Conservation (phyloP, 2,888 invertebrate genomes). For the Pandemis cinnamomeana region DNA sequence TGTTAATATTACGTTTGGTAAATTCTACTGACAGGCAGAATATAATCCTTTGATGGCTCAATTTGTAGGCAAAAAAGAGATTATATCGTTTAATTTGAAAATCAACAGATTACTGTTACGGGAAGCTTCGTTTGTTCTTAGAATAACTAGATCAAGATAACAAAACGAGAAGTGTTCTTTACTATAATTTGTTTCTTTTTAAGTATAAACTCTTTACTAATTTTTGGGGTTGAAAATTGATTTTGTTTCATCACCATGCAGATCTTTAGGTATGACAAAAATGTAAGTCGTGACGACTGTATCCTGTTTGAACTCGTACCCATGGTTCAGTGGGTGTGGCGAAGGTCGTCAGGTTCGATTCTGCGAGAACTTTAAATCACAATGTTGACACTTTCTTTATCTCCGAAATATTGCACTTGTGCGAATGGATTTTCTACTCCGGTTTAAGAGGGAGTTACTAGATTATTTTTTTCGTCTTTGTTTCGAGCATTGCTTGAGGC, state of each 20-base stretch:
- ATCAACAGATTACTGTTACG: conserved; percentile 40
- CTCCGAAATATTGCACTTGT: conserved; percentile 39
- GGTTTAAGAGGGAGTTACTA: conserved; percentile 41
- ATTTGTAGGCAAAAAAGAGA: conserved; percentile 46
- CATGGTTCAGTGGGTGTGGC: conserved; percentile 69
- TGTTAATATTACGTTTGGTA: conserved; percentile 40
- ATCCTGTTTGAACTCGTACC: conserved; percentile 67
- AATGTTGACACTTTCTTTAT: conserved; percentile 44
- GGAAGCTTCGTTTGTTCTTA: neutral
- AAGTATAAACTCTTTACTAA: too few species aligned
- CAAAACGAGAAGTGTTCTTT: too few species aligned
- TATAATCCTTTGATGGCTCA: conserved; percentile 48
- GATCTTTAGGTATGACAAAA: conserved; percentile 60
- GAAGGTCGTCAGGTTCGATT: conserved; percentile 70
- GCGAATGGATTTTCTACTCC: conserved; percentile 33
- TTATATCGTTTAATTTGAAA: conserved; percentile 46
- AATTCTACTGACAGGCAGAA: conserved; percentile 32
- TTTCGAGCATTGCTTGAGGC: conserved; percentile 16
- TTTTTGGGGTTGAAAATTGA: neutral
- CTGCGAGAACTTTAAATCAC: conserved; percentile 52
- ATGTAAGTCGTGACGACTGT: conserved; percentile 61
- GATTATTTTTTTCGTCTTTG: conserved; percentile 34
- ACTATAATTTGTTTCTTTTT: too few species aligned
- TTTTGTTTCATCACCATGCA: conserved; percentile 50
- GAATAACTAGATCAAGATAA: neutral